Evolutionary conservation across 1,140 invertebrate genomes (phyloP).

Genomic region (Wiebesia pumilae): DNA sequence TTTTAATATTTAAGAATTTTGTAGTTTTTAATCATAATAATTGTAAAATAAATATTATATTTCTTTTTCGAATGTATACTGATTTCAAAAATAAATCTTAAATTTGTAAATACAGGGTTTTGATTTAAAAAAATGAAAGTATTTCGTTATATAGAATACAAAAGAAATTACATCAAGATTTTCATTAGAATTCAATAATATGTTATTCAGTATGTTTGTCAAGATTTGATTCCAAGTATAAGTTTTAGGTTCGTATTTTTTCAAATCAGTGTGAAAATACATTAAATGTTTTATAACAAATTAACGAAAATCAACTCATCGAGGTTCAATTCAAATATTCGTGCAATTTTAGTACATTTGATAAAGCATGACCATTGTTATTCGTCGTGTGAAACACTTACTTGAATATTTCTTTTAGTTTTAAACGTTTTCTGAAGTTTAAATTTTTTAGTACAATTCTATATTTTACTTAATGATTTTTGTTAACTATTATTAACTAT

Average conservation of each 20-base stretch:
- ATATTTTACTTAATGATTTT: too few species aligned
- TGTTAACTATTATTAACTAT: too few species aligned
- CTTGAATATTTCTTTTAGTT: too few species aligned
- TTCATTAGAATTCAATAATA: not conserved
- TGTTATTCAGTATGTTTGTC: conserved; percentile 1
- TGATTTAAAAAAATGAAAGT: not conserved
- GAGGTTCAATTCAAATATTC: not conserved
- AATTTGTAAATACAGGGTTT: not conserved
- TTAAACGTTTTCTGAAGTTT: too few species aligned
- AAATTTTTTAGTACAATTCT: not conserved
- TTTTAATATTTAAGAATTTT: too few species aligned
- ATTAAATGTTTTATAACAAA: not conserved
- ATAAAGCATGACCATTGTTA: not conserved
- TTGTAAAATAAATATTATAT: too few species aligned
- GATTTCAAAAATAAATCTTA: not conserved
- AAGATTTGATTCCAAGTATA: not conserved
- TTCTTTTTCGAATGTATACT: not conserved
- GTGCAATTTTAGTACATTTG: not conserved
- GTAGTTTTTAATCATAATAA: too few species aligned
- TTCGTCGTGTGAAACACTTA: not conserved
- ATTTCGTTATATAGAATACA: not conserved
- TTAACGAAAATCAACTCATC: not conserved
- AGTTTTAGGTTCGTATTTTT: not conserved
- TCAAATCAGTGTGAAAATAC: not conserved
- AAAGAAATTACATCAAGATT: not conserved